A percentile compares a stretch with the other conserved stretches of the same genome.
Evolutionary conservation across 2,113 vertebrate species (phyloP).

Genomic region (Notothenia coriiceps): DNA sequence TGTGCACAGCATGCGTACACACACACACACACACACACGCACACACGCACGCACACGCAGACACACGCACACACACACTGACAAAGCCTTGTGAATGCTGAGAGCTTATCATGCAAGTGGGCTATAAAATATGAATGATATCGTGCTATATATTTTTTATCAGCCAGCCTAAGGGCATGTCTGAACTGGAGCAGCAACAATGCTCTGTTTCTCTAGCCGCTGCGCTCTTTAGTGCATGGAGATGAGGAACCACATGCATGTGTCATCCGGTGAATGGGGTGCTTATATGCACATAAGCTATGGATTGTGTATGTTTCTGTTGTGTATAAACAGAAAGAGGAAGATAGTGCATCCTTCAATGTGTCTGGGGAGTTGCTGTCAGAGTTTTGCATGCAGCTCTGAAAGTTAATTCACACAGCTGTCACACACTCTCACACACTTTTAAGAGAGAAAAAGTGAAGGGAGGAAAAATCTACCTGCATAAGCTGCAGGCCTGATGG

Average conservation of each 20-base stretch:
- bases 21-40: not conserved
- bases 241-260: not conserved
- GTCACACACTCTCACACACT: slow-evolving; percentile 21
- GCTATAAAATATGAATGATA: slow-evolving; percentile 80
- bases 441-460: slow-evolving; percentile 13
- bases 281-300: not conserved
- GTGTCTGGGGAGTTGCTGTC: slow-evolving; percentile 56
- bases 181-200: slow-evolving; percentile 77
- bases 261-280: not conserved
- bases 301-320: slow-evolving; percentile 1
- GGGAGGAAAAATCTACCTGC: slow-evolving; percentile 33
- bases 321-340: slow-evolving; percentile 11
- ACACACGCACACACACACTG: slow-evolving; percentile 4
- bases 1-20: not conserved
- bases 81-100: slow-evolving; percentile 16
- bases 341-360: slow-evolving; percentile 11
- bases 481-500: slow-evolving; percentile 19
- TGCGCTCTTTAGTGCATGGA: slow-evolving; percentile 26
- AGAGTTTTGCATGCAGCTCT: slow-evolving; percentile 49
- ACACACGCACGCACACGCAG: not conserved
- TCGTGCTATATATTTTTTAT: slow-evolving; percentile 65
- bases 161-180: slow-evolving; percentile 63
- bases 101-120: slow-evolving; percentile 69
- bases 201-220: slow-evolving; percentile 34
- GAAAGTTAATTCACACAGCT: slow-evolving; percentile 53